Percentiles rank a stretch among this genome's conserved stretches.
phyloP scores from a whole-genome alignment of 2,113 vertebrate genomes.

The Lepisosteus oculatus region DNA sequence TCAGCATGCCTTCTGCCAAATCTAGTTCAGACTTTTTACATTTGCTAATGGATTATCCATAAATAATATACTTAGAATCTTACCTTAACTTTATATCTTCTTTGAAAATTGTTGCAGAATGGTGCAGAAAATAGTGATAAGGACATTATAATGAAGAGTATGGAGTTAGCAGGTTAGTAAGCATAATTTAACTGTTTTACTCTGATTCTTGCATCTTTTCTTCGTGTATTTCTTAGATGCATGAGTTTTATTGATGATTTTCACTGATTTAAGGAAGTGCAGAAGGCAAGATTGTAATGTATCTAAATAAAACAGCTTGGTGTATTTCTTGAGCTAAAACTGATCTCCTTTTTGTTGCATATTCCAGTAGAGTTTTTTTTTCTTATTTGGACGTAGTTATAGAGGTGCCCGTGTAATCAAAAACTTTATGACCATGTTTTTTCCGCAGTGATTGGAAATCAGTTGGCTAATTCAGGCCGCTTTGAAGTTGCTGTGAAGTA shows the following conservation, averaged over 20 bases:
- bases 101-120: conserved; percentile 28
- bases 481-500: conserved; percentile 59
- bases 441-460: conserved; percentile 60
- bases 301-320: too few species aligned
- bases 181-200: neutral
- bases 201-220: neutral
- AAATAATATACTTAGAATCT: too few species aligned
- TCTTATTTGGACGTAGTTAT: neutral
- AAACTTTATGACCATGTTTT: too few species aligned
- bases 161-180: conserved; percentile 56
- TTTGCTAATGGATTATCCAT: too few species aligned
- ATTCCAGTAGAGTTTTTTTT: neutral
- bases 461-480: conserved; percentile 54
- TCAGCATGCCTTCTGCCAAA: too few species aligned
- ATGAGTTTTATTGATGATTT: neutral
- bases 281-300: too few species aligned
- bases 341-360: too few species aligned
- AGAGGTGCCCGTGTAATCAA: neutral
- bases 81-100: neutral
- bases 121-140: conserved; percentile 15
- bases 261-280: too few species aligned
- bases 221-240: neutral
- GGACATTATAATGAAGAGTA: conserved; percentile 45
- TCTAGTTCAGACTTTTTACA: too few species aligned
- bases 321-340: too few species aligned